A percentile compares a stretch with the other conserved stretches of the same genome.
phyloP scores from a whole-genome alignment of 1,140 invertebrate genomes.

The Caenorhabditis briggsae region DNA sequence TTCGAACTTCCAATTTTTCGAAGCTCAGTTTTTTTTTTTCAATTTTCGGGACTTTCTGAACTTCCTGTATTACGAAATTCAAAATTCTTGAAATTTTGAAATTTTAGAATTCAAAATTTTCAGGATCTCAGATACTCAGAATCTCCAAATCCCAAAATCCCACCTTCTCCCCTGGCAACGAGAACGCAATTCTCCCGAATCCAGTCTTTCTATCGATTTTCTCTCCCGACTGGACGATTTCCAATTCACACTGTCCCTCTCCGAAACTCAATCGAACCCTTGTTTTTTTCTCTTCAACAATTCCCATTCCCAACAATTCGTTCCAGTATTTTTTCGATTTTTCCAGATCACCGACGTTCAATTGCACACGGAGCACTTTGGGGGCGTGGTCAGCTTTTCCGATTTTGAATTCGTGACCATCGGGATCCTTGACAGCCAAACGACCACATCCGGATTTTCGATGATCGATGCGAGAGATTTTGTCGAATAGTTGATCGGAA shows the following conservation, averaged over 20 bases:
- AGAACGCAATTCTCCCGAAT: slow-evolving; percentile 94
- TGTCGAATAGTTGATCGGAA: slow-evolving; percentile 84
- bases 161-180: slow-evolving; percentile 83
- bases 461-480: slow-evolving; percentile 39
- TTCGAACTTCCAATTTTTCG: too few species aligned
- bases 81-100: too few species aligned
- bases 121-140: not conserved
- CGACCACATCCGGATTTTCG: slow-evolving; percentile 25
- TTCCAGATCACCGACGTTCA: slow-evolving; percentile 86
- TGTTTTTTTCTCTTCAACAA: slow-evolving; percentile 62
- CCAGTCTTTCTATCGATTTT: slow-evolving; percentile 88
- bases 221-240: slow-evolving; percentile 69
- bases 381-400: slow-evolving; percentile 79
- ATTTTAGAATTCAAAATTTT: not conserved
- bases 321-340: slow-evolving; percentile 81
- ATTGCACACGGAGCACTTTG: slow-evolving; percentile 88
- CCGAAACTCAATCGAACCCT: slow-evolving; percentile 67
- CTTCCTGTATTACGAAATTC: too few species aligned
- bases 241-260: slow-evolving; percentile 69
- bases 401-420: slow-evolving; percentile 90
- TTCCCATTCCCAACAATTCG: slow-evolving; percentile 68
- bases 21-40: too few species aligned
- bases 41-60: too few species aligned
- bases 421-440: slow-evolving; percentile 82
- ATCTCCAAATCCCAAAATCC: too few species aligned